Percentiles rank a stretch among this genome's conserved stretches.
Evolutionary conservation across 2,888 invertebrate genomes (phyloP).

Genomic region (Ashinkailepas kermadecensis): DNA sequence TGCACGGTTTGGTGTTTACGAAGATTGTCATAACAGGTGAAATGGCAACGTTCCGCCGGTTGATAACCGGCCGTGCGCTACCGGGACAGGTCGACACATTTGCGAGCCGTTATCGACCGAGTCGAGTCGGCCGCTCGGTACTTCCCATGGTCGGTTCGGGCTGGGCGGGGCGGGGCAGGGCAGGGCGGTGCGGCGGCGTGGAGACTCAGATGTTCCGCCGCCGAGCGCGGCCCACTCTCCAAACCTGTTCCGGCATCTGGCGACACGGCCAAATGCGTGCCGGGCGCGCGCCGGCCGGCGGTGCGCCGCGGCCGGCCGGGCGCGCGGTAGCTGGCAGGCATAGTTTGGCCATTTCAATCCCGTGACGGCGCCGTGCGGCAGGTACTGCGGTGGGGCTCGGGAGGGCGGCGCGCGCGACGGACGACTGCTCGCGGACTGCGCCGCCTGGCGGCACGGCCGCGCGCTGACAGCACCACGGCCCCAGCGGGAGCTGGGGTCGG

Average conservation of each 20-base stretch:
- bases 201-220: too few species aligned
- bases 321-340: slow-evolving; percentile 2
- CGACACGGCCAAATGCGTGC: background rate
- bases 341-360: slow-evolving; percentile 6
- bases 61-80: too few species aligned
- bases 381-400: slow-evolving; percentile 5
- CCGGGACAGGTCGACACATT: too few species aligned
- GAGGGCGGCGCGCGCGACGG: background rate
- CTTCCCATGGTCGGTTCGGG: too few species aligned
- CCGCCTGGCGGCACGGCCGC: too few species aligned
- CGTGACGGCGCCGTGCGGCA: slow-evolving; percentile 1
- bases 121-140: too few species aligned
- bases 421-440: background rate
- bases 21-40: too few species aligned
- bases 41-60: too few species aligned
- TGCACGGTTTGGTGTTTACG: too few species aligned
- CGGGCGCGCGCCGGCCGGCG: background rate
- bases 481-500: background rate
- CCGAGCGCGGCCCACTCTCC: background rate
- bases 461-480: background rate
- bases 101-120: too few species aligned
- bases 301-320: background rate
- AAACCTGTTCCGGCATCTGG: slow-evolving; percentile 8
- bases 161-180: too few species aligned
- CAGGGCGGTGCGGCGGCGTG: too few species aligned